These are phyloP conservation scores for Diglossa cyanea DNA, from an alignment of 2,797 vertebrate genomes.

Conservation along the genomic window DNA sequence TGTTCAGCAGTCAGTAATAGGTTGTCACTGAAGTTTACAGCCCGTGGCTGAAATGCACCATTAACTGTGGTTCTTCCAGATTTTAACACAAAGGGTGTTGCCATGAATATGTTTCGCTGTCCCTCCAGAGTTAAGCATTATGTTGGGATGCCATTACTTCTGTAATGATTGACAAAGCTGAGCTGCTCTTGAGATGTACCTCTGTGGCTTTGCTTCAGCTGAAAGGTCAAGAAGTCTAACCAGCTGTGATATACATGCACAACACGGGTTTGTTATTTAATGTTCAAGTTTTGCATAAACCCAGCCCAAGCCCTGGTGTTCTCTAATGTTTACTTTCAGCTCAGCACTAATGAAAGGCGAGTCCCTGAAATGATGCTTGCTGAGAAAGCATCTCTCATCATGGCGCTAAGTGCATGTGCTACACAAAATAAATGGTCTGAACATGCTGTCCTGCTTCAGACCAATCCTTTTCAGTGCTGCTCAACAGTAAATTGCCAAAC, in stretches of 20 bases:
- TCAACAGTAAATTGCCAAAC: not conserved
- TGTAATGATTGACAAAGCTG: slow-evolving; percentile 74
- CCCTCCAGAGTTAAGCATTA: slow-evolving; percentile 76
- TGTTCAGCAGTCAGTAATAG: slow-evolving; percentile 69
- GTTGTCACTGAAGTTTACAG: slow-evolving; percentile 62
- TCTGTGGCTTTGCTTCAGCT: not conserved
- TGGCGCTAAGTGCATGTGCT: not conserved
- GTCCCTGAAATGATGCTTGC: not conserved
- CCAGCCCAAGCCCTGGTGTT: not conserved
- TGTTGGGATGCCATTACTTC: slow-evolving; percentile 29
- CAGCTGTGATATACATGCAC: not conserved
- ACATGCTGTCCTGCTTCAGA: not conserved
- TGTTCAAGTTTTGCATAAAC: not conserved
- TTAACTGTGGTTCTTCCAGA: slow-evolving; percentile 63
- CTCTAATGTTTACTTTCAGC: not conserved
- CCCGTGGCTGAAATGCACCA: slow-evolving; percentile 56
- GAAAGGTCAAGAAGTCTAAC: not conserved
- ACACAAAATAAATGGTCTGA: not conserved
- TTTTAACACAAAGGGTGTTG: slow-evolving; percentile 75
- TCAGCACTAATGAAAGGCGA: not conserved
- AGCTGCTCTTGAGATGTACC: not conserved
- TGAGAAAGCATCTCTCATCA: slow-evolving; percentile 7
- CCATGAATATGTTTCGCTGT: slow-evolving; percentile 67
- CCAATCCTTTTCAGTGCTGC: not conserved
- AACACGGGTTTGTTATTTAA: not conserved